A percentile compares a stretch with the other conserved stretches of the same genome.
Conservation (phyloP, 23 tunicate species). For the Ciona savignyi region DNA sequence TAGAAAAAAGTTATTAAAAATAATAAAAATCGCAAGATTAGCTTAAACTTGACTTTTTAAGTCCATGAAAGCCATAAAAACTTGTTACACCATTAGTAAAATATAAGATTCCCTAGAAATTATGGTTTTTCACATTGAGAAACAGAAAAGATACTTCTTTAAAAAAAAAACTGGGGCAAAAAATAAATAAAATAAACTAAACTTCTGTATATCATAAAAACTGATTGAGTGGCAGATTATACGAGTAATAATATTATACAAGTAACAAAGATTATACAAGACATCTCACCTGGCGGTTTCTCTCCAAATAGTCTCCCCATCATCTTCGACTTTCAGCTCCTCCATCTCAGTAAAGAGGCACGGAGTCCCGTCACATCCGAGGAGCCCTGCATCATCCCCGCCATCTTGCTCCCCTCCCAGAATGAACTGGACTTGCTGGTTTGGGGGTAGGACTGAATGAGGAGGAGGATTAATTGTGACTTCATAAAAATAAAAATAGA, state of each 20-base stretch:
- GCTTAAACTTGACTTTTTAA: no score
- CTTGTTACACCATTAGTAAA: no score
- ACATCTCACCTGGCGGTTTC: constrained; percentile 68
- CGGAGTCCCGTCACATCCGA: constrained; percentile 30
- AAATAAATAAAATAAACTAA: not conserved
- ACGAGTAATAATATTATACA: no score
- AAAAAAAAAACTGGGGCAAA: no score
- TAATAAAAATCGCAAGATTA: no score
- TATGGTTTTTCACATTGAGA: no score
- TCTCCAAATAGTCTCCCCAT: constrained; percentile 66
- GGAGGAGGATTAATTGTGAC: not conserved
- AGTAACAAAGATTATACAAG: not conserved
- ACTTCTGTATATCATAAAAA: no score
- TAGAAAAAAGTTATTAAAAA: no score
- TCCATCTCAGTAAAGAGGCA: constrained; percentile 87
- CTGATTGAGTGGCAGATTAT: no score
- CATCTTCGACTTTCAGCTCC: constrained; percentile 58
- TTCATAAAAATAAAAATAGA: not conserved
- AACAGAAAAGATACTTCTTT: no score
- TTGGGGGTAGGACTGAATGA: constrained; percentile 60
- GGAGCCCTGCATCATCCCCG: constrained; percentile 2
- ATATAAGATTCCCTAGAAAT: no score
- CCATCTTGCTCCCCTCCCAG: constrained; percentile 40
- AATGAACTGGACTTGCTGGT: constrained; percentile 82
- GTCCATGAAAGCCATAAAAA: no score